Evolutionary conservation across 2,113 vertebrate genomes (phyloP).

Genomic region (Cephalophus harveyi): DNA sequence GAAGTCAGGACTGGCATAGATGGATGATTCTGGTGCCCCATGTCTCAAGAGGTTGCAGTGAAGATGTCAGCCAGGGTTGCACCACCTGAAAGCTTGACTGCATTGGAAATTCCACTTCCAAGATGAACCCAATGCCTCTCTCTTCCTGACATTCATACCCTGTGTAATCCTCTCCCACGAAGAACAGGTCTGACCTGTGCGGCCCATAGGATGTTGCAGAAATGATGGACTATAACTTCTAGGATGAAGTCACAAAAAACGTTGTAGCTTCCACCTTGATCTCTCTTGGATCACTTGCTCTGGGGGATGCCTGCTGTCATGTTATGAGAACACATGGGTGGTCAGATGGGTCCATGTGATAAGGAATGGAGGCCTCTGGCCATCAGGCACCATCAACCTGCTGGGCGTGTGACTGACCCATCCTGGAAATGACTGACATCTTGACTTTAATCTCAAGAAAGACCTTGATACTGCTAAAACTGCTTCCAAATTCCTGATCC

Average conservation of each 20-base stretch:
- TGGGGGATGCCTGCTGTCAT: neutral
- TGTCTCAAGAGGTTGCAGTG: neutral
- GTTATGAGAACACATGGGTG: neutral
- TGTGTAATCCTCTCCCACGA: neutral
- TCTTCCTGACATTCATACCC: neutral
- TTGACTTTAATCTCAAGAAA: neutral
- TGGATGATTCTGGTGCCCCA: neutral
- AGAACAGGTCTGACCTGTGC: neutral
- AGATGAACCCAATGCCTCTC: neutral
- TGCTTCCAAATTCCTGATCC: neutral
- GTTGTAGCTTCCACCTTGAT: neutral
- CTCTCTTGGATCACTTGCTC: neutral
- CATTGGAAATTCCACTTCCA: neutral
- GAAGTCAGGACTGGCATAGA: neutral
- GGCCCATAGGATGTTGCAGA: neutral
- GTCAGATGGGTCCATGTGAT: neutral
- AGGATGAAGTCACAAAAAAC: neutral
- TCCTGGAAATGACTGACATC: neutral
- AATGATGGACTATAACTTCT: neutral
- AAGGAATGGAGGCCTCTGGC: neutral
- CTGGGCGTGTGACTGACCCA: neutral
- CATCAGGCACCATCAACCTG: neutral
- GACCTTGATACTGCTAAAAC: neutral
- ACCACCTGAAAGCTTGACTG: neutral
- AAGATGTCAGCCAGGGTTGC: neutral